Evolutionary conservation across 2,888 invertebrate genomes (phyloP), one percentile per base, ranked within the genome.

Genomic region (Yponomeuta plumbellus): DNA sequence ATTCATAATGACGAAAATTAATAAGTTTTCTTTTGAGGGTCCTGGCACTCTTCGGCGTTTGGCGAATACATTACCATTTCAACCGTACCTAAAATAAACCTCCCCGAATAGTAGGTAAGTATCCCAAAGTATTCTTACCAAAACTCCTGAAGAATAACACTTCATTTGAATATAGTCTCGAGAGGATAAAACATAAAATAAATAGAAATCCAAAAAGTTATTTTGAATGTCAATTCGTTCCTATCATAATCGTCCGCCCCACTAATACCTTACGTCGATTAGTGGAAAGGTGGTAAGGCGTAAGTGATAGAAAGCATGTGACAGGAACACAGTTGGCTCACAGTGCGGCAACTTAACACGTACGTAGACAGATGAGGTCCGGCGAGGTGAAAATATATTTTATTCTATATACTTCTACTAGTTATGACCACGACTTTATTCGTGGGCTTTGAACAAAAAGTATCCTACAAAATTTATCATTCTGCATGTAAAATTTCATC

Each of bases 1-100:
- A 91, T 91, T 90, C 90, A 89, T 91, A 90, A 91, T 91, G 91
- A 91, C 85, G 86, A 87, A 91, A 90, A 90, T 91, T 91, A 91
- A 91, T 91, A 91, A 91, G 91, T 90, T 91, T 89, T 89, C 87
- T 85, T 88, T 86, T 84, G 85, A 88, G 88, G 85, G 88, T 77
- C 79, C 84, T 84, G 76, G 76, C 82, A 80, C 79, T 79, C 66
- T 65, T 80, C 79, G 75, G 68, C 75, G 75, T 76, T 79, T 76
- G 74, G 71, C 73, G 81, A 78, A 82, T 82, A 69, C 65, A 69
- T 70, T 67, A 58, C 66, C 64, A 63, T 67, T 67, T 66, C 17
- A 59, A 59, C 59, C 59, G 40, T 59, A 40, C 23, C 65, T 21
- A 17, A 26, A 40, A 21, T 63, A 63, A 63, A 17, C 17, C 44